phyloP scores from a whole-genome alignment of 2,113 vertebrate genomes.

The Marmota monax region DNA sequence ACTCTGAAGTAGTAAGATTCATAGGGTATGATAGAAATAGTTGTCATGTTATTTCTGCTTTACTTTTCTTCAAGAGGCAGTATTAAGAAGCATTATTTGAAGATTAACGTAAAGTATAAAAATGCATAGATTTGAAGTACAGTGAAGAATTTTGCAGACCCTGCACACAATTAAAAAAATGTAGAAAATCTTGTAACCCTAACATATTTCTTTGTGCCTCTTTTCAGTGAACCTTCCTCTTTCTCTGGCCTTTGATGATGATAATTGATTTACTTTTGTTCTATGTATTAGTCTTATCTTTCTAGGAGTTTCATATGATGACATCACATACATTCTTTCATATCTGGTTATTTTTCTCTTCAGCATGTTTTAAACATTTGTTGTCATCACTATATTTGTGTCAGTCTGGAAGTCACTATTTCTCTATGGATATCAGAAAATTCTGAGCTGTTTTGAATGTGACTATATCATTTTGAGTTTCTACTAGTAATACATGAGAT shows the following conservation, averaged over 20 bases:
- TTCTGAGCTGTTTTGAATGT: background rate
- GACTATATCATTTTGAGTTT: background rate
- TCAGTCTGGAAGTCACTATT: too few relatives aligned
- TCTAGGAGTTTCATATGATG: conserved; percentile 16
- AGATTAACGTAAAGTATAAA: background rate
- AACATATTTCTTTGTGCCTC: background rate
- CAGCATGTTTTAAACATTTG: conserved; percentile 47
- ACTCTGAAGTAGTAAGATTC: background rate
- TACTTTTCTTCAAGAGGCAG: background rate
- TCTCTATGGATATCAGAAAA: background rate
- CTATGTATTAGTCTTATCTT: background rate
- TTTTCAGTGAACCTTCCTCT: background rate
- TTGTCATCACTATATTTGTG: background rate
- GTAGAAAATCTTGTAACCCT: background rate
- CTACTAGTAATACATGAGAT: background rate
- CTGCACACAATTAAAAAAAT: background rate
- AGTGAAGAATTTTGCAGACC: background rate
- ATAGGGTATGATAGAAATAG: background rate
- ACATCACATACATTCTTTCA: background rate
- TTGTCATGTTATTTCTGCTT: background rate
- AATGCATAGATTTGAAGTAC: background rate
- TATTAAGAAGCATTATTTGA: conserved; percentile 15
- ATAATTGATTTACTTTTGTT: background rate
- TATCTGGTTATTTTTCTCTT: background rate
- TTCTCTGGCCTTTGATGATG: background rate